Base-by-base conservation (phyloP, 2,113 vertebrate species). In the Chamaetylas fuelleborni region DNA sequence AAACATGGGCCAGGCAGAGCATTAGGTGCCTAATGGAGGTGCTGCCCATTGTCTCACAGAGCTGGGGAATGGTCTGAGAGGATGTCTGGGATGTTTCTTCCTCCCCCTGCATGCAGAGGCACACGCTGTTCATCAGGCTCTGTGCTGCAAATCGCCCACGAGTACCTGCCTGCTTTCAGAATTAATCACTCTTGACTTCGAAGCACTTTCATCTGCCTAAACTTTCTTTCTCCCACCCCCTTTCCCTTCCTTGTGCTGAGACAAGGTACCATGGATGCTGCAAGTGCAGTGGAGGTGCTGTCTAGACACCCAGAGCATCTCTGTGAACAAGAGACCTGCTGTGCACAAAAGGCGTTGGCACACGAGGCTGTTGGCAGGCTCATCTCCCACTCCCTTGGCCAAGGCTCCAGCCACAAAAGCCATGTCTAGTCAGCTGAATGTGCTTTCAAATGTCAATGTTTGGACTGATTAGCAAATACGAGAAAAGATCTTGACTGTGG, bases 171-270 rank as follows among this genome's bases (percentile, higher is more conserved):
- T 82, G 71, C 66, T 95, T 92, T 95, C 96, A 91, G 67, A 93
- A 95, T 95, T 87, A 96, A 94, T 97, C 94, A 88, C 85, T 43
- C 58, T 65, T 91, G 90, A 91, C 78, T 90, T 86, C 77, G 76
- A 81, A 88, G 72, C 5, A 81, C 64, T 91, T 96, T 92, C 62
- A 81, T 88, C 48, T 94, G 38, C 47, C 66, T 11, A 51, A 83
- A 62, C n/a, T 80, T 88, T 79, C 38, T 70, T 91, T 72, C 60
- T 48, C 22, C 84, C 79, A 57, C 89, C 87, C 62, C 31, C 74
- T 90, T 94, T 62, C 38, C 43, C 62, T 80, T 92, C 38, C 81
- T 92, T 47, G 7, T 87, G 89, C 70, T 80, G 81, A 94, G 84
- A 90, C 84, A 92, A 92, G 42, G 40, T 64, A 17, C 33, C 24